Evolutionary conservation across 2,888 invertebrate species (phyloP).

Genomic region (Timema cristinae): DNA sequence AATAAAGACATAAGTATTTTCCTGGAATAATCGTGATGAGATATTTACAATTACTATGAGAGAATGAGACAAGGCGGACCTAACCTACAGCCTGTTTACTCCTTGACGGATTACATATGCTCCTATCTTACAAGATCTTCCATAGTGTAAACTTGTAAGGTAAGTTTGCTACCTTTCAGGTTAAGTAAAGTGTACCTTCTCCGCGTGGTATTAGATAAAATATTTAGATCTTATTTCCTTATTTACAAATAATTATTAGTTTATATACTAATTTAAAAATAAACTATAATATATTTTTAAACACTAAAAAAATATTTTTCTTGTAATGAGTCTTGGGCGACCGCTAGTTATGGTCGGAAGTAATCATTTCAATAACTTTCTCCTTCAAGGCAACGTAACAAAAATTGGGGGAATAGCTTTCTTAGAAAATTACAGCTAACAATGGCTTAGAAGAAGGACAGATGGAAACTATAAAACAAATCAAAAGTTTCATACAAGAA

Average conservation of each 20-base stretch:
- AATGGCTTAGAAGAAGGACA: background rate
- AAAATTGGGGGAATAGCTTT: background rate
- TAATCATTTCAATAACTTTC: no score
- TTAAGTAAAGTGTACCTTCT: no score
- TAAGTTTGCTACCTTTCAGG: no score
- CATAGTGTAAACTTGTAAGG: no score
- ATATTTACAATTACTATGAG: no score
- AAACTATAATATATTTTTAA: background rate
- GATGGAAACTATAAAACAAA: background rate
- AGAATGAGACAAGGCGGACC: no score
- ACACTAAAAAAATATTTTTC: background rate
- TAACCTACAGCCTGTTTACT: no score
- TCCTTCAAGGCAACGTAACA: constrained; percentile 1
- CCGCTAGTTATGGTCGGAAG: background rate
- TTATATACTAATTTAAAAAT: background rate
- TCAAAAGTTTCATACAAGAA: constrained; percentile 1
- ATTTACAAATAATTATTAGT: background rate
- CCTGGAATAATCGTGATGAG: no score
- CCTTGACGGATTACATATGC: background rate
- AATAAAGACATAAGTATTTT: no score
- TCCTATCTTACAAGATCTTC: background rate
- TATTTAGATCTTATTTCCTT: background rate
- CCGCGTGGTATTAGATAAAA: no score
- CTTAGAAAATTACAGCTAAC: background rate
- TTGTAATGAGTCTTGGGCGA: background rate